phyloP scores from a whole-genome alignment of 1,140 invertebrate species.

The Pseudomyrmex pallidus region DNA sequence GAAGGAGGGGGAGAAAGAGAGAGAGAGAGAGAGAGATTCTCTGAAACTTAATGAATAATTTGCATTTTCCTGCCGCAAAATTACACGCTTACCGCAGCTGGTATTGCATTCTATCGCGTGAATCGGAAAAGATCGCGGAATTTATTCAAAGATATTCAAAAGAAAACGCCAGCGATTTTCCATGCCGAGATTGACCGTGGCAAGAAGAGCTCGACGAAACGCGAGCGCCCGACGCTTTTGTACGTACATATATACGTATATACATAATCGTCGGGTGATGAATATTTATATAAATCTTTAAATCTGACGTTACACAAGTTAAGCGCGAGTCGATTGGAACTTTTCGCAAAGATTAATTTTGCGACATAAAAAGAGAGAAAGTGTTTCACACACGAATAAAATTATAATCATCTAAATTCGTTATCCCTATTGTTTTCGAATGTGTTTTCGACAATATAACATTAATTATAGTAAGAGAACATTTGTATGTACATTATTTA shows the following conservation, averaged over 20 bases:
- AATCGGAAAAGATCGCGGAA: constrained; percentile 41
- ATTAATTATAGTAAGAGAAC: neutral
- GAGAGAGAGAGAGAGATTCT: neutral
- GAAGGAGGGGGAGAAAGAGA: neutral
- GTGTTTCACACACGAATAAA: constrained; percentile 36
- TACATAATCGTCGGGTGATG: constrained; percentile 31
- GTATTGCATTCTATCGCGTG: constrained; percentile 6
- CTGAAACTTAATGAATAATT: constrained; percentile 54
- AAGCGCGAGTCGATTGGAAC: constrained; percentile 34
- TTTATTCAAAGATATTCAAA: constrained; percentile 62
- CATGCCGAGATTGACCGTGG: constrained; percentile 41
- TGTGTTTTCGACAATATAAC: neutral
- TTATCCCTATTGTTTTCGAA: too few species aligned
- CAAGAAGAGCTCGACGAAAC: constrained; percentile 38
- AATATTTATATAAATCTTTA: constrained; percentile 55
- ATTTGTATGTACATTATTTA: too few species aligned
- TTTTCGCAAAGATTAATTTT: neutral
- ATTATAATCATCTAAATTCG: neutral
- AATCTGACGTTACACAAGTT: constrained; percentile 29
- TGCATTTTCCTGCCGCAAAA: constrained; percentile 22
- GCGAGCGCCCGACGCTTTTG: neutral
- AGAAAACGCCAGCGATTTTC: constrained; percentile 47
- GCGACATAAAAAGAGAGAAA: neutral
- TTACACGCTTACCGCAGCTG: constrained; percentile 20
- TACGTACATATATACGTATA: too few species aligned